Evolutionary conservation across 2,113 vertebrate genomes (phyloP), one percentile per base, ranked within the genome.

Genomic region (Mastomys coucha): DNA sequence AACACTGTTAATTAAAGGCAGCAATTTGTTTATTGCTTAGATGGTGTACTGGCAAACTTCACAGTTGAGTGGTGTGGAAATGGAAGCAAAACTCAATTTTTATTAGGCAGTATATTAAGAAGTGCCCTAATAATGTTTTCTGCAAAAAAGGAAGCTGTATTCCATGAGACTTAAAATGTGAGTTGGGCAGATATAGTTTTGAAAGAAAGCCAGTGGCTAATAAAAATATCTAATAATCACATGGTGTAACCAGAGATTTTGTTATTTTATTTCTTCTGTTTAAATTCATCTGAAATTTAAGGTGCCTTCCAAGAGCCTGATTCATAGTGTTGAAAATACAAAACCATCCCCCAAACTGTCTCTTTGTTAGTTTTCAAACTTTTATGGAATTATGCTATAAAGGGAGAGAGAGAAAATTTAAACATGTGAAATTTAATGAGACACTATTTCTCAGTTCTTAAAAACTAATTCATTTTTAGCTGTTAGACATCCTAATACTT

Each of bases 51-150:
- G 92, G 65, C 70, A 56, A 33, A 42, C 13, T 31, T 96, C 77
- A 90, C 60, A 80, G 73, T 85, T 81, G 95, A 95, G 84, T 85
- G n/a, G 65, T 87, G 33, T 94, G 84, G 63, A 94, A 93, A 88
- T 51, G 86, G 49, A 84, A 93, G 72, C 31, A 93, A 92, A 90
- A 96, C 56, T 94, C 42, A 45, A 65, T 49, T 97, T 97, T 95
- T 92, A 88, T 91, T 90, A 78, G 42, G 11, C 12, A 90, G 3
- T 86, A 78, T 91, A 92, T 89, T 96, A 91, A 93, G 36, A 39
- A 45, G 72, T 36, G 4, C 26, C 65, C 6, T 63, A 91, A 88
- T 69, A 81, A 69, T n/a, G 31, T 81, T 91, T 89, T 76, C 72
- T 70, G 28, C 14, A 31, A 28, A 13, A 26, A 69, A 69, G 89